phyloP scores from a whole-genome alignment of 2,113 vertebrate genomes.

The Steatornis caripensis region DNA sequence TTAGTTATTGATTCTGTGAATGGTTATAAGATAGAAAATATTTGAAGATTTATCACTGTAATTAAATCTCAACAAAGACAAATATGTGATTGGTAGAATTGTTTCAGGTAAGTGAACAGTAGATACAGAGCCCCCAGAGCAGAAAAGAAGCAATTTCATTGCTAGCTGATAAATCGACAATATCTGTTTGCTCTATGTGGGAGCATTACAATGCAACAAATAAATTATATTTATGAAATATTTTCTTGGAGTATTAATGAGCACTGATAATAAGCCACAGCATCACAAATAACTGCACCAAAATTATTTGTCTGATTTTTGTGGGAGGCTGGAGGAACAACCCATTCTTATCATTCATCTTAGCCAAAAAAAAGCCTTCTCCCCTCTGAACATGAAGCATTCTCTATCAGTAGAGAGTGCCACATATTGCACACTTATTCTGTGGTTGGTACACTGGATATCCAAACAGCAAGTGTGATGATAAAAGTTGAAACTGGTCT shows the following conservation, averaged over 20 bases:
- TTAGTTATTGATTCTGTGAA: background rate
- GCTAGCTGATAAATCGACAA: constrained; percentile 42
- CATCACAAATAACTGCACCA: constrained; percentile 8
- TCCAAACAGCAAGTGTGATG: background rate
- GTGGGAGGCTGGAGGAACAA: background rate
- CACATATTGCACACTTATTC: background rate
- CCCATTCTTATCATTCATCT: constrained; percentile 18
- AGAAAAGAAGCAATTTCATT: constrained; percentile 58
- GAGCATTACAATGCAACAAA: constrained; percentile 41
- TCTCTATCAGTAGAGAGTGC: background rate
- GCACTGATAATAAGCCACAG: constrained; percentile 34
- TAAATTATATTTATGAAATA: constrained; percentile 66
- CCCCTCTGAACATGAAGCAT: background rate
- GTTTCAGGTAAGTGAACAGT: constrained; percentile 23
- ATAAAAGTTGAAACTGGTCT: background rate
- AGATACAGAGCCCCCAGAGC: constrained; percentile 19
- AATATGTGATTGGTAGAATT: constrained; percentile 7
- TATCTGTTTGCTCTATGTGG: background rate
- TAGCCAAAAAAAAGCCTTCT: background rate
- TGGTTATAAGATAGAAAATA: background rate
- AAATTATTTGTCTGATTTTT: constrained; percentile 11
- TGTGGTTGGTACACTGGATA: background rate
- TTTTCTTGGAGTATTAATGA: constrained; percentile 67
- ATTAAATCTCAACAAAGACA: constrained; percentile 55
- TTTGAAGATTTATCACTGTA: constrained; percentile 54